phyloP scores from a whole-genome alignment of 2,888 invertebrate genomes.

The Lobophora halterata region DNA sequence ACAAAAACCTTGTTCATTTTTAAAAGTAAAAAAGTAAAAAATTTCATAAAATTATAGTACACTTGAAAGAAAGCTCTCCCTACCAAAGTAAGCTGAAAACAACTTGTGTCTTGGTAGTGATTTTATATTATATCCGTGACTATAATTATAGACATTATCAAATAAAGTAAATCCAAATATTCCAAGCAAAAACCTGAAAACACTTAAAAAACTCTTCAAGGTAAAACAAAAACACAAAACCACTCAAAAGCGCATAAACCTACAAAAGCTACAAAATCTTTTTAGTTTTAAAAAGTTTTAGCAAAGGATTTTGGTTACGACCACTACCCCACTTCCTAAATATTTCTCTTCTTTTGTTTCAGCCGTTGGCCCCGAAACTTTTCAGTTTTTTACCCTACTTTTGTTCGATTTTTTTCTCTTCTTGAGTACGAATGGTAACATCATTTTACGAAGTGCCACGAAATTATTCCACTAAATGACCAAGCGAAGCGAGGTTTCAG shows the following conservation, averaged over 20 bases:
- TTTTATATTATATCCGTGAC: too few relatives aligned
- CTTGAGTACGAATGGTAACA: not conserved
- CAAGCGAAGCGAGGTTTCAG: too few relatives aligned
- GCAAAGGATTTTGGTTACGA: conserved; percentile 16
- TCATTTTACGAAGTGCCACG: too few relatives aligned
- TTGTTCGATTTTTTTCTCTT: too few relatives aligned
- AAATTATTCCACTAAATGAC: too few relatives aligned
- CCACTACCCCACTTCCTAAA: conserved; percentile 10
- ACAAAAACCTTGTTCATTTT: too few relatives aligned
- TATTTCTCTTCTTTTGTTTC: conserved; percentile 3
- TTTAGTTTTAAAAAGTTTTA: conserved; percentile 15
- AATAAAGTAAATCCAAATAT: not conserved
- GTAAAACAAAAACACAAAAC: conserved; percentile 10
- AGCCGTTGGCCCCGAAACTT: conserved; percentile 4
- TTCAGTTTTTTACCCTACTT: not conserved
- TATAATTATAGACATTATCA: too few relatives aligned
- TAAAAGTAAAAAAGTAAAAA: too few relatives aligned
- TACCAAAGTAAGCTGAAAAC: too few relatives aligned
- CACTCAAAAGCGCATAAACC: conserved; percentile 11
- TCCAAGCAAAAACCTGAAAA: not conserved
- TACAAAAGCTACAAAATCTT: conserved; percentile 9
- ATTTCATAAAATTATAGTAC: too few relatives aligned
- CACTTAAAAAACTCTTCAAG: not conserved
- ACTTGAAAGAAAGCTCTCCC: too few relatives aligned
- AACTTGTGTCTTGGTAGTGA: too few relatives aligned